phyloP scores from a whole-genome alignment of 2,797 vertebrate genomes.

The Pipistrellus pygmaeus region DNA sequence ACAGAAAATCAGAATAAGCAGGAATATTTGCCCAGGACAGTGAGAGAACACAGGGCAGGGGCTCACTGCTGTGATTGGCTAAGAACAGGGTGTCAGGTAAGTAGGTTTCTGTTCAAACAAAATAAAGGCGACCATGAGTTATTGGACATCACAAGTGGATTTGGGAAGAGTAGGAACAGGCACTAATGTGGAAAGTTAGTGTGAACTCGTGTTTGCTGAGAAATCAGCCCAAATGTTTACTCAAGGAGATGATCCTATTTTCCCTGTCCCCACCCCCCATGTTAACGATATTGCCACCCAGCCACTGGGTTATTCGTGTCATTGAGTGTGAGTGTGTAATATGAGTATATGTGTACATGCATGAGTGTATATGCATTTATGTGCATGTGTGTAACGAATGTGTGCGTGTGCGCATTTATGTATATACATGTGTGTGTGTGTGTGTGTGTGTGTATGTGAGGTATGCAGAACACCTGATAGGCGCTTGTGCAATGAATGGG shows the following conservation, averaged over 20 bases:
- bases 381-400: no score
- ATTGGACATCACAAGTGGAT: not conserved
- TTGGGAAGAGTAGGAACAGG: not conserved
- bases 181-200: not conserved
- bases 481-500: not conserved
- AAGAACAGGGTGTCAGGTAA: not conserved
- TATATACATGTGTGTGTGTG: not conserved
- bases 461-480: not conserved
- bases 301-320: no score
- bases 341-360: not conserved
- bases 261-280: no score
- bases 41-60: accelerated
- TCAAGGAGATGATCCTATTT: accelerated
- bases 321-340: accelerated
- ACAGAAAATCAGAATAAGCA: no score
- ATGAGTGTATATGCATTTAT: not conserved
- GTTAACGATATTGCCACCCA: accelerated
- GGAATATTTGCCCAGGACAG: accelerated
- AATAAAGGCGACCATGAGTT: not conserved
- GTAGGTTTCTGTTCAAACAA: accelerated
- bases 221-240: not conserved
- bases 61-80: accelerated
- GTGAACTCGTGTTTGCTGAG: not conserved
- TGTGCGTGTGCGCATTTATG: not conserved
- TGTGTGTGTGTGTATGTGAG: not conserved